These are phyloP conservation scores for Dasysyrphus albostriatus DNA, from an alignment of 2,888 invertebrate species.

Conservation along the genomic window DNA sequence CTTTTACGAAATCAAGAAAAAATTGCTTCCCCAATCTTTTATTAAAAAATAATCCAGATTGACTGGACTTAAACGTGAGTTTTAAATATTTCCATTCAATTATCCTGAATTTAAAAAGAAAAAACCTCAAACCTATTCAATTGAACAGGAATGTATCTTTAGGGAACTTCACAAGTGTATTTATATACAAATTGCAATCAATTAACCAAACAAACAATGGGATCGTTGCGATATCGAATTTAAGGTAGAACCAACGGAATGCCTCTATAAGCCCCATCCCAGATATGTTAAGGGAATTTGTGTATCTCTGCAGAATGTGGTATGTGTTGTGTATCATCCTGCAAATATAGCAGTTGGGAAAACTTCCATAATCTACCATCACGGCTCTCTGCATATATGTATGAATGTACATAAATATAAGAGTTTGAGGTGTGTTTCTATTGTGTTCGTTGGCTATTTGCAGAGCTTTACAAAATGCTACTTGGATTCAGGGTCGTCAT, in stretches of 20 bases:
- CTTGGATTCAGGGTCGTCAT: slow-evolving; percentile 62
- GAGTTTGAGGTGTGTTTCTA: slow-evolving; percentile 57
- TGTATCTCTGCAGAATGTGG: slow-evolving; percentile 52
- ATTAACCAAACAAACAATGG: slow-evolving; percentile 80
- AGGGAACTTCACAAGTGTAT: slow-evolving; percentile 62
- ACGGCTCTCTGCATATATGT: background rate
- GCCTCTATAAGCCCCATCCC: background rate
- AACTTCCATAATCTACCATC: slow-evolving; percentile 52
- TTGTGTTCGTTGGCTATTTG: slow-evolving; percentile 66
- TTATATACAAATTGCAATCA: slow-evolving; percentile 84
- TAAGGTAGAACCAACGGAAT: slow-evolving; percentile 53
- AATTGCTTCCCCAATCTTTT: too few relatives aligned
- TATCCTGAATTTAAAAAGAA: too few relatives aligned
- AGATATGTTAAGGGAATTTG: slow-evolving; percentile 16
- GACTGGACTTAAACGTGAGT: too few relatives aligned
- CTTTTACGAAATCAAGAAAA: too few relatives aligned
- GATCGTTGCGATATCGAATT: slow-evolving; percentile 77
- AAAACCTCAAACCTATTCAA: background rate
- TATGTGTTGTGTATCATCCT: slow-evolving; percentile 2
- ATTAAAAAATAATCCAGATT: too few relatives aligned
- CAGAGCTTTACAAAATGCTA: slow-evolving; percentile 75
- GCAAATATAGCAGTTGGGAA: background rate
- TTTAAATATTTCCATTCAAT: too few relatives aligned
- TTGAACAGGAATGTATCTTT: background rate
- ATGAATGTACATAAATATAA: too few relatives aligned